Base-by-base conservation (phyloP, 2,113 vertebrate species). In the Deroptyus accipitrinus region DNA sequence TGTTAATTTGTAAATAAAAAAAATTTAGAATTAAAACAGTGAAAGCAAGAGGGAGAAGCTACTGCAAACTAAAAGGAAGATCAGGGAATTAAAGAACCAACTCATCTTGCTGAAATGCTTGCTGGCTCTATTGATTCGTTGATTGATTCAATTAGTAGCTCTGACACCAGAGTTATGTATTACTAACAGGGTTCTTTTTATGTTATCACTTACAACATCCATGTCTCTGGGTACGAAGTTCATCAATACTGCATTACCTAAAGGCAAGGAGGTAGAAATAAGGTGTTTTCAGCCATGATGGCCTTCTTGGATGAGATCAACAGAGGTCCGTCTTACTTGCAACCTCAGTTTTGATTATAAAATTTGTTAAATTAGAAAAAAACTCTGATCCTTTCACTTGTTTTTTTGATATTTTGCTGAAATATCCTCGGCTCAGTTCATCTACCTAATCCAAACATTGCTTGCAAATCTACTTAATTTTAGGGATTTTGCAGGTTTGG, bases 1-100 rank as follows among this genome's bases (percentile, higher is more conserved):
- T 73, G 67, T 80, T 95, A 78, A 96, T 96, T 89, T 90, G 49
- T 95, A 93, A 92, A 86, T 88, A 39, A 68, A 48, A 59, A 79
- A 83, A 51, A n/a, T 27, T 8, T 49, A 86, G 88, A 95, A 81
- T 35, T 57, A 83, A 91, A 88, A 51, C n/a, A 61, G 46, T 9
- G 76, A 86, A 79, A 92, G 42, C 67, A 70, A 69, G 75, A 77
- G 18, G 66, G 54, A 84, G 35, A 94, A 84, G 59, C 17, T 17
- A 41, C 46, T 88, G 68, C 52, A n/a, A 79, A 55, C 74, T 92
- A 37, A 61, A 83, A 69, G 30, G 59, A 46, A 44, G 57, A 39
- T 42, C 42, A 73, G 18, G 31, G 67, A 90, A 80, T 90, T 82
- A 22, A 23, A 62, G 15, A 44, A 19, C 1, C 8, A 67, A 18